These are phyloP conservation scores for Ceratoteleas bidentatus DNA, from an alignment of 1,140 invertebrate genomes.

Conservation along the genomic window DNA sequence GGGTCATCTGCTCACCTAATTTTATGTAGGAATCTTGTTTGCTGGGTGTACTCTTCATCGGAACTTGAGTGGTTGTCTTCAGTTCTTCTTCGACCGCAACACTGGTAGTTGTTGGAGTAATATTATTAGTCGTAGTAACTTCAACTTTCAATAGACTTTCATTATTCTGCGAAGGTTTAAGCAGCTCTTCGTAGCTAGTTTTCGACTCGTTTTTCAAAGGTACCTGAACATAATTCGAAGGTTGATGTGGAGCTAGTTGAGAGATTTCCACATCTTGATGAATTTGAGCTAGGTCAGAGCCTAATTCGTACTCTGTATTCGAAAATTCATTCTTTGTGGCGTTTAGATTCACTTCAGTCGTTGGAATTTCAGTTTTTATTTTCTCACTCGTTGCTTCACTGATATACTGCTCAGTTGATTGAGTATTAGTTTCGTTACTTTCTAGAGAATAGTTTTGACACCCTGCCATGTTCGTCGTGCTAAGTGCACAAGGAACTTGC, in stretches of 20 bases:
- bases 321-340: conserved; percentile 5
- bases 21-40: conserved; percentile 68
- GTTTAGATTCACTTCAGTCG: conserved; percentile 4
- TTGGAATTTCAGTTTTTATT: conserved; percentile 13
- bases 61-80: conserved; percentile 23
- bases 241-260: conserved; percentile 19
- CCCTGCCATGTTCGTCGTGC: conserved; percentile 25
- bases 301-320: conserved; percentile 11
- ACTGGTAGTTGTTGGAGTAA: neutral
- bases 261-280: conserved; percentile 6
- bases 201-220: conserved; percentile 39
- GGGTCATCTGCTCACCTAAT: conserved; percentile 63
- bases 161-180: conserved; percentile 19
- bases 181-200: conserved; percentile 14
- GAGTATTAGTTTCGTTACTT: conserved; percentile 15
- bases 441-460: conserved; percentile 39
- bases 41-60: conserved; percentile 41
- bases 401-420: conserved; percentile 2
- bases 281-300: conserved; percentile 2
- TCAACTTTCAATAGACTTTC: neutral
- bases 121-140: conserved; percentile 8
- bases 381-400: conserved; percentile 9
- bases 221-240: conserved; percentile 27
- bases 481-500: conserved; percentile 39
- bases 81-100: conserved; percentile 17